These are phyloP conservation scores for Venustaconcha ellipsiformis DNA, from an alignment of 1,140 invertebrate genomes.

Conservation along the genomic window DNA sequence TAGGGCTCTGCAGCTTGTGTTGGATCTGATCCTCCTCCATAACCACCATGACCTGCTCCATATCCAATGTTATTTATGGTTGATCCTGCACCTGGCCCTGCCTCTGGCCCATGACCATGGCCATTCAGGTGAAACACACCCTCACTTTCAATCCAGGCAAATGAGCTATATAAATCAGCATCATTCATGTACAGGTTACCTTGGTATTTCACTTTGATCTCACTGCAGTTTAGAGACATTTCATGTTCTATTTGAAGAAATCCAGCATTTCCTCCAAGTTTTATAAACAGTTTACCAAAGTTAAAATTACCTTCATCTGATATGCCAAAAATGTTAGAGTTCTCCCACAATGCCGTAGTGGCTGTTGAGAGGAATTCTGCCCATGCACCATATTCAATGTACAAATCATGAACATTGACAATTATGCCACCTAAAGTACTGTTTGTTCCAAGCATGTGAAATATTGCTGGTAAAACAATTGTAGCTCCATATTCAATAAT, in stretches of 20 bases:
- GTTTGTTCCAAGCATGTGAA: conserved; percentile 55
- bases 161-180: conserved; percentile 45
- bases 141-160: conserved; percentile 52
- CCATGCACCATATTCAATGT: conserved; percentile 39
- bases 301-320: conserved; percentile 46
- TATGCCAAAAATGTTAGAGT: conserved; percentile 40
- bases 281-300: conserved; percentile 46
- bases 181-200: conserved; percentile 53
- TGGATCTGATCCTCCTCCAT: conserved; percentile 42
- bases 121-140: conserved; percentile 52
- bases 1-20: conserved; percentile 33
- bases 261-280: conserved; percentile 37
- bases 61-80: conserved; percentile 39
- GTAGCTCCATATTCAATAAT: conserved; percentile 50
- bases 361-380: conserved; percentile 47
- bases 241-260: conserved; percentile 44
- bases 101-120: conserved; percentile 38
- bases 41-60: conserved; percentile 56
- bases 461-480: conserved; percentile 50
- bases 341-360: conserved; percentile 50
- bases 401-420: conserved; percentile 51
- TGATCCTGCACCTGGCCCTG: conserved; percentile 42
- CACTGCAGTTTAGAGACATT: conserved; percentile 40
- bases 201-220: conserved; percentile 50
- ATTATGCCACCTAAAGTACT: conserved; percentile 48